phyloP scores from a whole-genome alignment of 2,888 invertebrate genomes.

The Catocala nupta region DNA sequence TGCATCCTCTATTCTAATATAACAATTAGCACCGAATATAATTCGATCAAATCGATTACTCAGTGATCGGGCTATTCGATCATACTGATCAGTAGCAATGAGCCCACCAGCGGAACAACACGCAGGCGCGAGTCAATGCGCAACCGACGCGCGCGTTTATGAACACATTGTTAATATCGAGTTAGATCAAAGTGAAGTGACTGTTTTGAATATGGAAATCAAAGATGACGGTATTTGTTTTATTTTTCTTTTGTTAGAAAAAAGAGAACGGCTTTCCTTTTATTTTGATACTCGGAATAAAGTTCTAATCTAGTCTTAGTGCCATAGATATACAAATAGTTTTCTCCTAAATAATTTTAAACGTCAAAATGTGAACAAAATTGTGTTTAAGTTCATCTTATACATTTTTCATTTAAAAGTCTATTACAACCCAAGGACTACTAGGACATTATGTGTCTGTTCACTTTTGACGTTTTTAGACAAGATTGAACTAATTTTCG shows the following conservation, averaged over 20 bases:
- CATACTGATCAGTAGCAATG: conserved; percentile 24
- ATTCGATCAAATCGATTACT: neutral
- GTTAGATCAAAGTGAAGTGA: conserved; percentile 16
- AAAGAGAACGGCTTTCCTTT: neutral
- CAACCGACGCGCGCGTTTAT: conserved; percentile 5
- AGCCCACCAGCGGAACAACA: conserved; percentile 25
- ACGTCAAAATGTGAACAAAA: too few species aligned
- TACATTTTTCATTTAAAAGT: too few species aligned
- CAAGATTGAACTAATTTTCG: too few species aligned
- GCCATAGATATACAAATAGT: too few species aligned
- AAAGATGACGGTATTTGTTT: conserved; percentile 15
- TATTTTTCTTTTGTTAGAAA: conserved; percentile 19
- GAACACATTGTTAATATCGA: conserved; percentile 24
- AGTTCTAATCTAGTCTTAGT: too few species aligned
- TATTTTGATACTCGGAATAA: too few species aligned
- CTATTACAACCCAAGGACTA: too few species aligned
- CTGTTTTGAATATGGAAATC: conserved; percentile 16
- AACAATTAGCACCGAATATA: neutral
- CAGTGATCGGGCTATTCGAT: neutral
- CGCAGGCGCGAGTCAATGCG: conserved; percentile 18
- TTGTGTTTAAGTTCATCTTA: too few species aligned
- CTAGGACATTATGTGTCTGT: too few species aligned
- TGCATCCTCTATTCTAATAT: too few species aligned
- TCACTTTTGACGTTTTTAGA: too few species aligned
- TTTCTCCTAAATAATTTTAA: too few species aligned